Conservation (phyloP, 2,113 vertebrate species). For the Dicerorhinus sumatrensis region DNA sequence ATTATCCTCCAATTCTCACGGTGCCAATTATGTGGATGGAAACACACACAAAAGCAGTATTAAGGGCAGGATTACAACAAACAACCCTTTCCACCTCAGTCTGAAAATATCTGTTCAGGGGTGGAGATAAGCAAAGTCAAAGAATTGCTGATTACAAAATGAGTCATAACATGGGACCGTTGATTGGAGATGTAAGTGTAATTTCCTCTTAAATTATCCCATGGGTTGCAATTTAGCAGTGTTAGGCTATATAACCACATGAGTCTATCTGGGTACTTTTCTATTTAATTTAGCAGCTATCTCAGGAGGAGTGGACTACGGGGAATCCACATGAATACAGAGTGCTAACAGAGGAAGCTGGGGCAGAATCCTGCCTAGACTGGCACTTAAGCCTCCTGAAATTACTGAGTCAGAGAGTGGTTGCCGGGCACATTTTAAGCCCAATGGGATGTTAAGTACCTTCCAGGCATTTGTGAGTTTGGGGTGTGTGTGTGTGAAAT, state of each 20-base stretch:
- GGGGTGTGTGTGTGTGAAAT: not conserved
- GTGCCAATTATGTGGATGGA: not conserved
- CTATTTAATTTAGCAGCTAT: conserved; percentile 44
- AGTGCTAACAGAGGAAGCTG: not conserved
- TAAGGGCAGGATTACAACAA: conserved; percentile 43
- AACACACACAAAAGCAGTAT: not conserved
- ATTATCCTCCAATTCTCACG: conserved; percentile 48
- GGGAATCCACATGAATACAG: not conserved
- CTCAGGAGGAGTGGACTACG: not conserved
- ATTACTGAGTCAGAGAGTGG: not conserved
- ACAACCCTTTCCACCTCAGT: not conserved
- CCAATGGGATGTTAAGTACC: not conserved
- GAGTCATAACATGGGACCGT: not conserved
- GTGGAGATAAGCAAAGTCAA: conserved; percentile 23
- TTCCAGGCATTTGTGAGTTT: not conserved
- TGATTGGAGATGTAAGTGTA: conserved; percentile 35
- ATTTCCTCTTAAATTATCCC: conserved; percentile 48
- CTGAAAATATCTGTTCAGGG: conserved; percentile 32
- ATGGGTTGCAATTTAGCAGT: not conserved
- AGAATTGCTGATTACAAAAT: conserved; percentile 44
- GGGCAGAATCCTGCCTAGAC: not conserved
- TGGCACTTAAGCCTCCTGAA: not conserved
- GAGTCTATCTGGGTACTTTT: not conserved
- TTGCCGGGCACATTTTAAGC: not conserved
- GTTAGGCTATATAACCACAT: conserved; percentile 8